These are phyloP conservation scores for Sanderia malayensis DNA, from an alignment of 30 jellyfish, hydroid and myxozoan species.

Conservation along the genomic window DNA sequence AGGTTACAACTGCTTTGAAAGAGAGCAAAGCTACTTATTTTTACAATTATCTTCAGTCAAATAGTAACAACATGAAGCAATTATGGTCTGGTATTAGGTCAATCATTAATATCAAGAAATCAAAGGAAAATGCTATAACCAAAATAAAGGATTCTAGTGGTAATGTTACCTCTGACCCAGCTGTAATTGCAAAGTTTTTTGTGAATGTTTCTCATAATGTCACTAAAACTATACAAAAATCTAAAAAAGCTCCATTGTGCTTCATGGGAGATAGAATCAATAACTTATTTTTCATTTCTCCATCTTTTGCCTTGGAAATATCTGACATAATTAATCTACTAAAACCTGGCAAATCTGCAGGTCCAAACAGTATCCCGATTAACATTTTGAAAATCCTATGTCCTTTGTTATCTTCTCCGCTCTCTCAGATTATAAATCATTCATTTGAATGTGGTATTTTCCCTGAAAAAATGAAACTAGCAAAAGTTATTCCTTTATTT, in stretches of 20 bases:
- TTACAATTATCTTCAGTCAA: constrained; percentile 23
- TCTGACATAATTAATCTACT: too few relatives aligned
- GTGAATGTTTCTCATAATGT: too few relatives aligned
- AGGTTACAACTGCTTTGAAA: constrained; percentile 22
- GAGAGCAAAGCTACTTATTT: constrained; percentile 23
- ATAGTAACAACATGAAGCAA: too few relatives aligned
- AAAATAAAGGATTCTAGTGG: constrained; percentile 15
- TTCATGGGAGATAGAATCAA: too few relatives aligned
- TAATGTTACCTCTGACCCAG: constrained; percentile 20
- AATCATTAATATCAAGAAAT: constrained; percentile 29
- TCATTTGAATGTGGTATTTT: constrained; percentile 37
- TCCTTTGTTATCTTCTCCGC: too few relatives aligned
- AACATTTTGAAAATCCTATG: constrained; percentile 5
- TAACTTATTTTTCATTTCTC: too few relatives aligned
- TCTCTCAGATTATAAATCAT: too few relatives aligned
- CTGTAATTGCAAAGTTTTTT: constrained; percentile 63
- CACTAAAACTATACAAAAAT: too few relatives aligned
- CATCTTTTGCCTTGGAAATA: too few relatives aligned
- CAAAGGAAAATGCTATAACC: constrained; percentile 7
- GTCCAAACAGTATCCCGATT: constrained; percentile 46
- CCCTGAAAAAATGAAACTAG: too few relatives aligned
- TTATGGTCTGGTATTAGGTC: constrained; percentile 27
- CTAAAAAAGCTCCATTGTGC: too few relatives aligned
- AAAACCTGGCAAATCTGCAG: constrained; percentile 30
- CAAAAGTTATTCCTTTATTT: too few relatives aligned